Evolutionary conservation across 2,888 invertebrate genomes (phyloP), one percentile per base, ranked within the genome.

Genomic region (Zonitis immaculata): DNA sequence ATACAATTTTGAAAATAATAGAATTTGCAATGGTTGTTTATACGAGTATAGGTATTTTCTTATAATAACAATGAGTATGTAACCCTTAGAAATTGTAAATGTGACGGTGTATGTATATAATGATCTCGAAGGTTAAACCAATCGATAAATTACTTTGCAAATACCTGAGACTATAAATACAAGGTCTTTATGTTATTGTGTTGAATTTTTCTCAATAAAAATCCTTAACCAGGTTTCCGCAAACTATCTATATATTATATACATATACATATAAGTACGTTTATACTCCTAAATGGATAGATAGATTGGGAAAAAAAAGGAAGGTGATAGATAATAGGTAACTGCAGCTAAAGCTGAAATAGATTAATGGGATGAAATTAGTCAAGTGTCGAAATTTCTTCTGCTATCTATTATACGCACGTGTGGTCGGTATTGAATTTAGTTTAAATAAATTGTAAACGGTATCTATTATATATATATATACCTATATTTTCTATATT

Each of bases 361-460:
- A 70, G 72, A 74, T 72, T 72, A 73, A 74, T 73, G 72, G 62
- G 54, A 27, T 51, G 67, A 67, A 72, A 74, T 74, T 74, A 74
- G 73, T 74, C 68, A 71, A 68, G 62, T 71, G 73, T 72, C 73
- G 67, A 65, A 72, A 71, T 70, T 72, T 72, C 70, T 69, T 61
- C 58, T 56, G 63, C 65, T 70, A 67, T 68, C 69, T 68, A 61
- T 62, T 62, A 59, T 59, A 67, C 67, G 71, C 72, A 71, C 72
- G 72, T 73, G 72, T 58, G 50, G 54, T 39, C 46, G 14, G 43
- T 51, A 54, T 50, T 50, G 43, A 50, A 27, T 18, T 32, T 32
- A 32, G n/a, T 32, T 9, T 35, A 35, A 9, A 16, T 14, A 35
- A 35, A 35, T 16, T 35, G 35, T 35, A 35, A 16, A 35, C 9